A percentile compares a stretch with the other conserved stretches of the same genome.
phyloP scores from a whole-genome alignment of 2,797 vertebrate genomes.

The Alca torda region DNA sequence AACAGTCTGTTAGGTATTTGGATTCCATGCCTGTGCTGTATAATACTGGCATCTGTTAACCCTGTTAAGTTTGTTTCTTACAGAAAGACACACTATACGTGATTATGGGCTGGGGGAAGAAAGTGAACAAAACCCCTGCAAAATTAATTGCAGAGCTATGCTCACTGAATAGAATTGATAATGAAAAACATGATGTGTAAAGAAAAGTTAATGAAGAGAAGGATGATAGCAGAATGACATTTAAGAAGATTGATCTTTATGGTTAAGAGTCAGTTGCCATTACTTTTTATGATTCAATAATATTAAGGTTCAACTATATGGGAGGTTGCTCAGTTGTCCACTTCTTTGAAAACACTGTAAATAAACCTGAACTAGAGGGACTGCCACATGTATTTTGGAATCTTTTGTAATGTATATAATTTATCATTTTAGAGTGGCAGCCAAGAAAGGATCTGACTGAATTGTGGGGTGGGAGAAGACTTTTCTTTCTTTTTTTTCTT shows the following conservation, averaged over 20 bases:
- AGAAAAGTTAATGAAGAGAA: slow-evolving; percentile 38
- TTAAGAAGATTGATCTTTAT: slow-evolving; percentile 2
- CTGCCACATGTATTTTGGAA: not conserved
- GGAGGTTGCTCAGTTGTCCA: not conserved
- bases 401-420: not conserved
- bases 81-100: not conserved
- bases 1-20: not conserved
- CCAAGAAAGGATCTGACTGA: not conserved
- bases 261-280: not conserved
- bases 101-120: not conserved
- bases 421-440: not conserved
- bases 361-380: not conserved
- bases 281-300: not conserved
- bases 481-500: not conserved
- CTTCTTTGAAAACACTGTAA: not conserved
- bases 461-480: not conserved
- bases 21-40: not conserved
- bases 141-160: slow-evolving; percentile 47
- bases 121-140: slow-evolving; percentile 16
- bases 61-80: slow-evolving; percentile 19
- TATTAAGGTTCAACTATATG: not conserved
- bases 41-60: not conserved
- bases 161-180: slow-evolving; percentile 32
- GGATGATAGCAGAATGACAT: not conserved
- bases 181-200: not conserved